phyloP scores from a whole-genome alignment of 2,797 vertebrate species.

The Mus caroli region DNA sequence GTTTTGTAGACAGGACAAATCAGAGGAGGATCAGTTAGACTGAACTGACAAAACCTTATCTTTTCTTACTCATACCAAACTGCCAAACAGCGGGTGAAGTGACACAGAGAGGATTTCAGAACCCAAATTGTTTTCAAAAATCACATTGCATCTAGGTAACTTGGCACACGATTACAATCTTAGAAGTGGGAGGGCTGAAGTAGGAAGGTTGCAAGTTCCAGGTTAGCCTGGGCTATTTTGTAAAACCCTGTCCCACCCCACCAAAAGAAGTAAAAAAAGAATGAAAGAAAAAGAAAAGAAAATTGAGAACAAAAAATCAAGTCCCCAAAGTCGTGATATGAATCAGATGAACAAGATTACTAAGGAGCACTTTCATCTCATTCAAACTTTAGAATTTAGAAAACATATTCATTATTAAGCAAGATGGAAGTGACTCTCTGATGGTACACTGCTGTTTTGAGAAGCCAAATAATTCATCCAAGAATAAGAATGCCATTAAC shows the following conservation, averaged over 20 bases:
- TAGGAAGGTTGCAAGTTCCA: not conserved
- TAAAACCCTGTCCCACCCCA: not conserved
- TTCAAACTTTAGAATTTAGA: constrained; percentile 57
- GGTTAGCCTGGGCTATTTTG: not conserved
- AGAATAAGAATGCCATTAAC: not conserved
- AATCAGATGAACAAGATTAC: not conserved
- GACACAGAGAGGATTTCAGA: not conserved
- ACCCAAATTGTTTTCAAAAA: constrained; percentile 49
- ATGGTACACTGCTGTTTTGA: not conserved
- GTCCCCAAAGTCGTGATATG: not conserved
- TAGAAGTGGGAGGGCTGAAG: not conserved
- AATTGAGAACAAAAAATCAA: not conserved
- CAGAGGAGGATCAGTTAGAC: too few relatives aligned
- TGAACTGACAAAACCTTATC: not conserved
- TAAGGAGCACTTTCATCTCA: constrained; percentile 40
- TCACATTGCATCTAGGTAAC: not conserved
- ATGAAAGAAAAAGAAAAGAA: not conserved
- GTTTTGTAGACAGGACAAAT: not conserved
- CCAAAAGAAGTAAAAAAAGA: too few relatives aligned
- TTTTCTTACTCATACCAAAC: constrained; percentile 18
- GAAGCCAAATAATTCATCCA: not conserved
- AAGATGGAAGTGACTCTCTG: constrained; percentile 61
- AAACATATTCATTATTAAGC: constrained; percentile 17
- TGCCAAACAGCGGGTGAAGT: not conserved
- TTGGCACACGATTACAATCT: not conserved